Conservation (phyloP, 2,113 vertebrate genomes). For the Corythornis vintsioides region DNA sequence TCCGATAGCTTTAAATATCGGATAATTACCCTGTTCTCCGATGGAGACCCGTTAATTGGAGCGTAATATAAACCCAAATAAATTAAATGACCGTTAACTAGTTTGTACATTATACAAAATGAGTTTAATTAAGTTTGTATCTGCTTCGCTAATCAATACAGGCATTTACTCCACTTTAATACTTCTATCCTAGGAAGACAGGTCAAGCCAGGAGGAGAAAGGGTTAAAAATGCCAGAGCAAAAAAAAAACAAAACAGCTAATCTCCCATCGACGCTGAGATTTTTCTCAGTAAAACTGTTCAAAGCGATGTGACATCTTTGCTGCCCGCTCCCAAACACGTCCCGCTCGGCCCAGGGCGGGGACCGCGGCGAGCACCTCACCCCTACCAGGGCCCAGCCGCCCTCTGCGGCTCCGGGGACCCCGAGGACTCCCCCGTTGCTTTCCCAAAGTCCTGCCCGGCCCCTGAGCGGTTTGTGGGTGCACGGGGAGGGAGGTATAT, state of each 20-base stretch:
- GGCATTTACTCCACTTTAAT: slow-evolving; percentile 38
- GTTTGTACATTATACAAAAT: slow-evolving; percentile 73
- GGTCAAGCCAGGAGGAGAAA: background rate
- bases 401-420: too few relatives aligned
- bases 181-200: slow-evolving; percentile 5
- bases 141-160: slow-evolving; percentile 72
- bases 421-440: accelerated
- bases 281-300: background rate
- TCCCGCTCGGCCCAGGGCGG: background rate
- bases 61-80: slow-evolving; percentile 72
- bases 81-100: slow-evolving; percentile 79
- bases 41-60: slow-evolving; percentile 60
- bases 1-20: slow-evolving; percentile 31
- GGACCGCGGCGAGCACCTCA: background rate
- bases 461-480: background rate
- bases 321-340: background rate
- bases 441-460: background rate
- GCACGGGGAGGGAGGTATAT: too few relatives aligned
- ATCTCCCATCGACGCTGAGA: background rate
- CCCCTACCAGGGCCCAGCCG: background rate
- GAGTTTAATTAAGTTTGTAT: slow-evolving; percentile 80
- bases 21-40: slow-evolving; percentile 62
- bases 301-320: background rate
- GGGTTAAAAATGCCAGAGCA: slow-evolving; percentile 29
- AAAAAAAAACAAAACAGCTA: background rate